Evolutionary conservation across 2,888 invertebrate genomes (phyloP), one percentile per base, ranked within the genome.

Genomic region (Lepidochitona cinerea): DNA sequence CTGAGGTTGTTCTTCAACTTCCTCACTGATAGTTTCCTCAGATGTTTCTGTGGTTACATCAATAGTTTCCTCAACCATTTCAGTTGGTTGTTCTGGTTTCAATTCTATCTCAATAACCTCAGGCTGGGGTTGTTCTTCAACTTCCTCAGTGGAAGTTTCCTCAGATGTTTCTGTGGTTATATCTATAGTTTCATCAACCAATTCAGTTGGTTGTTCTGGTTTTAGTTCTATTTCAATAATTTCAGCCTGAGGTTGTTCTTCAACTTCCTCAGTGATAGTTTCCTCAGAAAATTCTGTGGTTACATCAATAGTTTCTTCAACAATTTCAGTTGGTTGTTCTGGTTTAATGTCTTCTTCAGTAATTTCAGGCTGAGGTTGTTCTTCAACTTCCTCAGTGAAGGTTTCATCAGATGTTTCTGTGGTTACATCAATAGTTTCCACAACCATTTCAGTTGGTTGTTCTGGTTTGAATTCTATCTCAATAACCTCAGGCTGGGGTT

Each of bases 371-470:
- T 32, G 7, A 65, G 32, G 33, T 32, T 65, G 65, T 41, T 41
- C 41, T 41, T 41, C 41, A 41, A 41, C 18, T 9, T 12, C 18
- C 18, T 41, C 41, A 41, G 41, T 41, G 41, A 49, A 1, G 23
- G 7, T 7, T 49, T 49, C 49, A 33, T 74, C 71, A 52, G 54
- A 37, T 65, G 72, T 68, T 49, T 77, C 68, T 69, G 77, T 74
- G 67, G 77, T 79, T 18, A 75, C 64, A 36, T 72, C 36, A 37
- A 49, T 64, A 23, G 26, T n/a, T 23, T n/a, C n/a, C n/a, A n/a
- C n/a, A n/a, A n/a, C n/a, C n/a, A n/a, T n/a, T n/a, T n/a, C n/a
- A n/a, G n/a, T n/a, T 41, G n/a, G 6, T 1, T 41, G 3, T 68
- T 68, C 41, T 41, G 68, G 7, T 23, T 2, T 36, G 18, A 36